These are phyloP conservation scores for Otocyon megalotis DNA, from an alignment of 2,113 vertebrate genomes.

Conservation along the genomic window DNA sequence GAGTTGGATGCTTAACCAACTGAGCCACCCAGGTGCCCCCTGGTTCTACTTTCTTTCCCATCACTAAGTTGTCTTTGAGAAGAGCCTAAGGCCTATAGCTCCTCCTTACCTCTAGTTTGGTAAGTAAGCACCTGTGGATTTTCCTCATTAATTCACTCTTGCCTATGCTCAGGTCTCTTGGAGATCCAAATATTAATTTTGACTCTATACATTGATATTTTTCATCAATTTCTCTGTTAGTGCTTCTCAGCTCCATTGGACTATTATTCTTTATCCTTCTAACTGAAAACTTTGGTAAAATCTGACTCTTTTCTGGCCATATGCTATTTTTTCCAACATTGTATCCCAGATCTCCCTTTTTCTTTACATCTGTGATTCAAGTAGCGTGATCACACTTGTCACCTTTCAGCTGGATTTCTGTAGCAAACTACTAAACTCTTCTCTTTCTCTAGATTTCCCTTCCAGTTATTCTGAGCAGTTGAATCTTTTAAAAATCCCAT, in stretches of 20 bases:
- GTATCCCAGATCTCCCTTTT: not conserved
- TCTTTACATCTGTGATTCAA: conserved; percentile 6
- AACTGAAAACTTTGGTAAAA: conserved; percentile 5
- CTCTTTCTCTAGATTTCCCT: not conserved
- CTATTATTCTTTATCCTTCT: not conserved
- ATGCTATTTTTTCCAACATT: not conserved
- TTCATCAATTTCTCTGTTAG: not conserved
- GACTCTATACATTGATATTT: not conserved
- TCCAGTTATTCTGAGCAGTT: conserved; percentile 11
- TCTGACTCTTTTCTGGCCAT: not conserved
- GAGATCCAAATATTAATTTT: not conserved
- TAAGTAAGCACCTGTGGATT: not conserved
- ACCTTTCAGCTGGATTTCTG: not conserved
- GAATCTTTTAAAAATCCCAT: conserved; percentile 15
- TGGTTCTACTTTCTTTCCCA: not conserved
- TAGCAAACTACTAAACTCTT: not conserved
- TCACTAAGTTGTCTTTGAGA: conserved; percentile 13
- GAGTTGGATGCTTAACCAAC: not conserved
- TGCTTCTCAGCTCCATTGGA: not conserved
- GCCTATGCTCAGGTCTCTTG: not conserved
- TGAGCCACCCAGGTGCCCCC: not conserved
- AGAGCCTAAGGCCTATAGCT: not conserved
- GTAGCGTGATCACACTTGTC: not conserved
- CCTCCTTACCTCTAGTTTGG: not conserved
- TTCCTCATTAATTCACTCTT: not conserved